These are phyloP conservation scores for Leptatherina wallacei DNA, from an alignment of 2,797 vertebrate species.

Conservation along the genomic window DNA sequence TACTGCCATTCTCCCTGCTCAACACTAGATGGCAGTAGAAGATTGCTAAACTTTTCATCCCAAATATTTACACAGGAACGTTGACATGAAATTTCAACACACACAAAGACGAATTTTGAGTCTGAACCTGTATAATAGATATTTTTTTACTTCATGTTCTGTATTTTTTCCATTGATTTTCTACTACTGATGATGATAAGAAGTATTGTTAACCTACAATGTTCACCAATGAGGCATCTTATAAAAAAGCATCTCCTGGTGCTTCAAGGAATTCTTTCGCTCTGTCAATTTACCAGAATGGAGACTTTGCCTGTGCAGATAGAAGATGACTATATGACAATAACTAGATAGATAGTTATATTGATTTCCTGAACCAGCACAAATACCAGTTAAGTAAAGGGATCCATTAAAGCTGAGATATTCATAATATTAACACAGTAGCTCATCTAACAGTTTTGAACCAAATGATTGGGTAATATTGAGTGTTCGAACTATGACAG, in stretches of 20 bases:
- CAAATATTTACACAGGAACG: fast-evolving
- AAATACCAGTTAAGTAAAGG: background rate
- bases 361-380: background rate
- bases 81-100: background rate
- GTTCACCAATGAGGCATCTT: background rate
- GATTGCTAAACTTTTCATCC: background rate
- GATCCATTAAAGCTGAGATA: background rate
- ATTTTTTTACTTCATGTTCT: background rate
- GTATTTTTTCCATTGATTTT: background rate
- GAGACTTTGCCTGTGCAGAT: background rate
- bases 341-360: background rate
- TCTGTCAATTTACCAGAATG: background rate
- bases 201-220: too few species aligned
- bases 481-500: background rate
- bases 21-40: constrained; percentile 57
- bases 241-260: constrained; percentile 6
- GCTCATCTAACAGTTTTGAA: background rate
- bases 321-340: background rate
- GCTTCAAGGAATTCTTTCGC: background rate
- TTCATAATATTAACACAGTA: background rate
- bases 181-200: background rate
- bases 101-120: too few species aligned
- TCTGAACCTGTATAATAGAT: background rate
- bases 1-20: background rate
- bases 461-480: background rate